Evolutionary conservation across 53 echinoderm and acorn worm species (phyloP).

Genomic region (Actinopyga echinites): DNA sequence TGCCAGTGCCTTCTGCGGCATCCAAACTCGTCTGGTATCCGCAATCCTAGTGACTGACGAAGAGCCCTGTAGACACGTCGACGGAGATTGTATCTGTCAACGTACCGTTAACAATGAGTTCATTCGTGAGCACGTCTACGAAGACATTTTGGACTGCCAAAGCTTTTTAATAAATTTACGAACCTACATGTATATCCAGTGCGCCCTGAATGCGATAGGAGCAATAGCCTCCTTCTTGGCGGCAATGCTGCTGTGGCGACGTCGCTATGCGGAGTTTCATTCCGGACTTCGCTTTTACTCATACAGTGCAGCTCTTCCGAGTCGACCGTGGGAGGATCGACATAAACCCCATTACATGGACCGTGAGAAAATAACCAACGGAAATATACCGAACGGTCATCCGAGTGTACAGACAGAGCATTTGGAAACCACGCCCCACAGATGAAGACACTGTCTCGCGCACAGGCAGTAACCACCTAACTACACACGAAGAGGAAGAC

Average conservation of each 20-base stretch:
- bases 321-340: constrained; percentile 87
- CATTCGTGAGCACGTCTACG: constrained; percentile 70
- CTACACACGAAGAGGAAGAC: no score
- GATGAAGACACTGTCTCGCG: background rate
- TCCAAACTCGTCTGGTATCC: constrained; percentile 78
- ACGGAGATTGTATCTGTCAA: constrained; percentile 63
- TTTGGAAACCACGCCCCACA: background rate
- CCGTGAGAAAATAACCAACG: constrained; percentile 59
- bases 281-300: constrained; percentile 96
- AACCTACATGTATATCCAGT: constrained; percentile 95
- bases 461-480: no score
- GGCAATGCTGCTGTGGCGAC: constrained; percentile 93
- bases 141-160: constrained; percentile 74
- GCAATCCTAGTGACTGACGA: constrained; percentile 45
- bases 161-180: constrained; percentile 83
- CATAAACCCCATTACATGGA: constrained; percentile 76
- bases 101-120: constrained; percentile 60
- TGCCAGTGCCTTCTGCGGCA: constrained; percentile 99
- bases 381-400: constrained; percentile 28
- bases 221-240: constrained; percentile 85
- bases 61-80: constrained; percentile 43
- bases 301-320: constrained; percentile 94
- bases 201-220: constrained; percentile 90
- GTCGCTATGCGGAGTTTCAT: constrained; percentile 95
- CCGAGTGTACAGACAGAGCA: background rate